Evolutionary conservation across 2,888 invertebrate genomes (phyloP).

Genomic region (Galerucella nymphaeae): DNA sequence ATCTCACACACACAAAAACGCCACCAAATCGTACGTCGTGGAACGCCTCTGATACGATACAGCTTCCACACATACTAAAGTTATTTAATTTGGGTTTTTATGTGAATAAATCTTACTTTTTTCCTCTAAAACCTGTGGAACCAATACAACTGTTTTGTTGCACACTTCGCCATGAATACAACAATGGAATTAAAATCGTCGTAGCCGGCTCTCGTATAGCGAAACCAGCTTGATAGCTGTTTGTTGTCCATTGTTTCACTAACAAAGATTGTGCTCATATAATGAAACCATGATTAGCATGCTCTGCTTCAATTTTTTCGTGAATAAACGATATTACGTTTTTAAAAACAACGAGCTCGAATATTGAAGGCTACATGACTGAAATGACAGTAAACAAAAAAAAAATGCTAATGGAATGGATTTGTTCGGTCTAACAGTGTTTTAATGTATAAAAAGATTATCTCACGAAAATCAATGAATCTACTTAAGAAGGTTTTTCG

Average conservation of each 20-base stretch:
- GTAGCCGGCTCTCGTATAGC: neutral
- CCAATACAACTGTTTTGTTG: no score
- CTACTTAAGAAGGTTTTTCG: neutral
- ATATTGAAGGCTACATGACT: neutral
- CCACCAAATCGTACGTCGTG: no score
- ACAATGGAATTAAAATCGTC: neutral
- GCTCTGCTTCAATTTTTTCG: neutral
- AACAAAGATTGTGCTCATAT: neutral
- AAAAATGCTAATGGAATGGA: neutral
- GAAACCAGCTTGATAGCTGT: neutral
- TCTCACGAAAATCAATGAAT: conserved; percentile 7
- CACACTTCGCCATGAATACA: neutral
- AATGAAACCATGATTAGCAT: neutral
- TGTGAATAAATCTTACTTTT: no score
- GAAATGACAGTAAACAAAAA: neutral
- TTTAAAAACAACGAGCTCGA: neutral
- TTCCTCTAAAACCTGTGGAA: no score
- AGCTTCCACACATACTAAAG: no score
- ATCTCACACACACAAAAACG: no score
- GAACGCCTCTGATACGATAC: no score
- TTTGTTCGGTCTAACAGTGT: neutral
- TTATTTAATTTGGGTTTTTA: no score
- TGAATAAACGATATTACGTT: neutral
- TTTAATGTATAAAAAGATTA: neutral
- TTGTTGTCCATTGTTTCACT: neutral